Evolutionary conservation across 2,888 invertebrate genomes (phyloP).

Genomic region (Cacoxenus indagator): DNA sequence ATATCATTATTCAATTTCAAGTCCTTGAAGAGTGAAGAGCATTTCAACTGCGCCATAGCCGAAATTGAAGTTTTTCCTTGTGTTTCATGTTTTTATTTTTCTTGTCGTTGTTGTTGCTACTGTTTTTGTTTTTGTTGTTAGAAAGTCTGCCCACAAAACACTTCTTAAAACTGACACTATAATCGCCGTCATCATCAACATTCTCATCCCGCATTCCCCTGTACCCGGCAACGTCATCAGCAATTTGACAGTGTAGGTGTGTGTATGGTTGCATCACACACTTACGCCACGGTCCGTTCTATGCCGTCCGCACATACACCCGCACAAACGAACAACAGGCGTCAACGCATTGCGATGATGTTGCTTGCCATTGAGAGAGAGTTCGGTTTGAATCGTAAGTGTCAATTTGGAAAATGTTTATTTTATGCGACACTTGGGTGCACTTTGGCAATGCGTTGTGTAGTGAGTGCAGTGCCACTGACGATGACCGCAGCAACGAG

Average conservation of each 20-base stretch:
- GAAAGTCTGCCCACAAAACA: neutral
- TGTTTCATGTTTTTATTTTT: neutral
- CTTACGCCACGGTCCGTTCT: no score
- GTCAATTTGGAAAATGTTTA: slow-evolving; percentile 66
- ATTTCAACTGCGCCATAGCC: no score
- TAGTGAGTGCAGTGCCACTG: neutral
- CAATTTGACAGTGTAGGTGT: neutral
- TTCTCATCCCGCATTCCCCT: no score
- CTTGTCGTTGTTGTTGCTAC: neutral
- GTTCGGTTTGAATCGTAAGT: slow-evolving; percentile 56
- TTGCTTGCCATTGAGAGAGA: slow-evolving; percentile 48
- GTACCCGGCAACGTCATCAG: neutral
- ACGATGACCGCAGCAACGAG: neutral
- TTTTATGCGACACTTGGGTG: slow-evolving; percentile 57
- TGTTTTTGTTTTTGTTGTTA: no score
- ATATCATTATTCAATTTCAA: no score
- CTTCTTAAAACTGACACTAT: neutral
- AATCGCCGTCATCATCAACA: neutral
- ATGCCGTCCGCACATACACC: no score
- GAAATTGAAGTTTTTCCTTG: neutral
- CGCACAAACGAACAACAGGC: neutral
- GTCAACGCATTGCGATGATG: neutral
- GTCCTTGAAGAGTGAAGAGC: no score
- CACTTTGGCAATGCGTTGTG: slow-evolving; percentile 27
- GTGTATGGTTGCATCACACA: neutral